phyloP scores from a whole-genome alignment of 2,797 vertebrate genomes.

The Oreochromis mossambicus region DNA sequence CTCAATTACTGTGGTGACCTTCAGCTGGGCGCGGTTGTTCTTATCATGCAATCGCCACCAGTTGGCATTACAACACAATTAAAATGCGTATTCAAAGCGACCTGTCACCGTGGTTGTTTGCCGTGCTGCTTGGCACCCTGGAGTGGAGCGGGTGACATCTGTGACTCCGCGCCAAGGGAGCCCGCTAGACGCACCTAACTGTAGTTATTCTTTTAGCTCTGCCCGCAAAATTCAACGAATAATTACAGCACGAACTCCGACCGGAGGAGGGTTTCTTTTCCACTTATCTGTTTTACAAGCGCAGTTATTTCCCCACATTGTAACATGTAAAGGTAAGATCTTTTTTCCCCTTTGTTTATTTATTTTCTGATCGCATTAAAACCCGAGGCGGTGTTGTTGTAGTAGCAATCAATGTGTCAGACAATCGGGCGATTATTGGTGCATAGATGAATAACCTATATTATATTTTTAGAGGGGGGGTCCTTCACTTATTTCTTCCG shows the following conservation, averaged over 20 bases:
- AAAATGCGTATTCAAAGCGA: conserved; percentile 65
- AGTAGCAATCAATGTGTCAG: not conserved
- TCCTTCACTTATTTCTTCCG: not conserved
- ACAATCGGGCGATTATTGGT: not conserved
- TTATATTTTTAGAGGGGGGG: not conserved
- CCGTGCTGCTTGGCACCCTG: conserved; percentile 59
- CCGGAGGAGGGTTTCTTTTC: not conserved
- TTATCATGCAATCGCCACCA: conserved; percentile 54
- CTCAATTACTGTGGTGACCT: conserved; percentile 51
- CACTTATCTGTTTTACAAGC: not conserved
- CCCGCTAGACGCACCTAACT: conserved; percentile 36
- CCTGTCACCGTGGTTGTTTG: conserved; percentile 58
- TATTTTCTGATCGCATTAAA: not conserved
- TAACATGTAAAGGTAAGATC: conserved; percentile 51
- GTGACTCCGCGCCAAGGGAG: conserved; percentile 61
- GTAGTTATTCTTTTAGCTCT: conserved; percentile 25
- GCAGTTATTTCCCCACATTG: not conserved
- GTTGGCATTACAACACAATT: conserved; percentile 67
- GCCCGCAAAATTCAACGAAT: conserved; percentile 25
- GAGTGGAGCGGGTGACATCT: conserved; percentile 62
- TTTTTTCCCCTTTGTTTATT: not conserved
- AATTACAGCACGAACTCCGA: conserved; percentile 32
- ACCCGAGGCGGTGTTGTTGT: not conserved
- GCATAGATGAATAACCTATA: not conserved
- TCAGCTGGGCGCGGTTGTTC: conserved; percentile 63